A percentile compares a stretch with the other conserved stretches of the same genome.
phyloP scores from a whole-genome alignment of 2,888 invertebrate species.

The Nomada goodeniana region DNA sequence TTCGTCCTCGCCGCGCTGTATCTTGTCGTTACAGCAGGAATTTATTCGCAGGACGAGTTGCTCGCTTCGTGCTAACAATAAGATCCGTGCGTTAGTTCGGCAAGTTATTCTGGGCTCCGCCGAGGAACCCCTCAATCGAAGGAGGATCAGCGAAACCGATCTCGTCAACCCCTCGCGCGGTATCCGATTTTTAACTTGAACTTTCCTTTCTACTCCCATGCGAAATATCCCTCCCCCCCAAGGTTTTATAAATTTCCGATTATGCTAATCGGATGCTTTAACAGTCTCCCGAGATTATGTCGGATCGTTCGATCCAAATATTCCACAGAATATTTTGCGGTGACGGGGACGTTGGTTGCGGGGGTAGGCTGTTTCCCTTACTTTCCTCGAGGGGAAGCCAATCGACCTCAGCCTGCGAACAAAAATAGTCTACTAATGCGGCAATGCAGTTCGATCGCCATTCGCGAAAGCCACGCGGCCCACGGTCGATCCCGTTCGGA shows the following conservation, averaged over 20 bases:
- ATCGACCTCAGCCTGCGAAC: too few relatives aligned
- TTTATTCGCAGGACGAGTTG: conserved; percentile 19
- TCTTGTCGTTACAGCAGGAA: conserved; percentile 4
- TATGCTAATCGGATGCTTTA: conserved; percentile 56
- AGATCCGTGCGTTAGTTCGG: too few relatives aligned
- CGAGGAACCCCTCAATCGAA: conserved; percentile 18
- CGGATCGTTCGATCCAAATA: conserved; percentile 2
- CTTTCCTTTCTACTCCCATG: conserved; percentile 15
- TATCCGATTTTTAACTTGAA: conserved; percentile 1
- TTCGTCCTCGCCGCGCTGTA: background rate
- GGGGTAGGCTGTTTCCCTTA: background rate
- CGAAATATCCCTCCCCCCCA: background rate
- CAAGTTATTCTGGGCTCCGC: background rate
- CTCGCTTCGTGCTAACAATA: background rate
- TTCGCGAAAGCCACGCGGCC: conserved; percentile 20
- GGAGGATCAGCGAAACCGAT: conserved; percentile 43
- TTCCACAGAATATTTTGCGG: background rate
- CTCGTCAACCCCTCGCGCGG: conserved; percentile 7
- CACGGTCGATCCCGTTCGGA: background rate
- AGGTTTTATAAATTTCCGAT: conserved; percentile 57
- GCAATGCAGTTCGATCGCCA: conserved; percentile 51
- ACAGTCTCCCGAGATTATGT: conserved; percentile 39
- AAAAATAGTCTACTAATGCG: too few relatives aligned
- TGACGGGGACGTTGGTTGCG: background rate
- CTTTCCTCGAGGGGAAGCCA: background rate